Conservation (phyloP, 2,113 vertebrate genomes). For the Prietella phreatophila region DNA sequence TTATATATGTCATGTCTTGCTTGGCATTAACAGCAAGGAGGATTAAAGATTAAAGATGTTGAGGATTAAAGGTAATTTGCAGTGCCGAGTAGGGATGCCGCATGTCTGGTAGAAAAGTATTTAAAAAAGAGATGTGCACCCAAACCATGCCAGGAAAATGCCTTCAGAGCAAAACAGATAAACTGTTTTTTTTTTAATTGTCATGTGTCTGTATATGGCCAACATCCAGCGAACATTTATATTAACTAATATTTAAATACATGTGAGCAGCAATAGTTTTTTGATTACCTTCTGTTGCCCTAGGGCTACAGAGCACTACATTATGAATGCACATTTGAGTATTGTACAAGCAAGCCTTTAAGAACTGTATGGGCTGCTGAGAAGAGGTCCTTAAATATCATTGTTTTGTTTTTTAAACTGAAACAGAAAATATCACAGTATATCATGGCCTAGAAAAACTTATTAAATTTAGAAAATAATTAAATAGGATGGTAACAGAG, state of each 20-base stretch:
- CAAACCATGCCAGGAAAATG: neutral
- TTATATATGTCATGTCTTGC: neutral
- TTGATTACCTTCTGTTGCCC: neutral
- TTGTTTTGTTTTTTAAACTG: neutral
- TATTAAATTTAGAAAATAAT: neutral
- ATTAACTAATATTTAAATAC: slow-evolving; percentile 7
- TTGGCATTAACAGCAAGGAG: neutral
- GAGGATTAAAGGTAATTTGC: neutral
- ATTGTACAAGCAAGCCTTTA: neutral
- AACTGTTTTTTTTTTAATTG: neutral
- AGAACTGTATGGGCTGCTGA: neutral
- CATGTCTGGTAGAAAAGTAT: neutral
- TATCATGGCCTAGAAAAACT: neutral
- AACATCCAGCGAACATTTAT: neutral
- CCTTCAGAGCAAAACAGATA: neutral
- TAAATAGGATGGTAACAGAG: neutral
- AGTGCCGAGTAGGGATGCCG: neutral
- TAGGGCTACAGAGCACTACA: neutral
- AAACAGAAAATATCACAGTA: neutral
- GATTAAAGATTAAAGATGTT: too few relatives aligned
- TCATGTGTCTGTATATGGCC: neutral
- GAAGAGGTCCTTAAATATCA: neutral
- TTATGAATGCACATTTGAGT: neutral
- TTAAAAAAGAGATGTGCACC: neutral
- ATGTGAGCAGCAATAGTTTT: neutral